These are phyloP conservation scores for Paraescarpia echinospica DNA, from an alignment of 1,140 invertebrate genomes.

Conservation along the genomic window DNA sequence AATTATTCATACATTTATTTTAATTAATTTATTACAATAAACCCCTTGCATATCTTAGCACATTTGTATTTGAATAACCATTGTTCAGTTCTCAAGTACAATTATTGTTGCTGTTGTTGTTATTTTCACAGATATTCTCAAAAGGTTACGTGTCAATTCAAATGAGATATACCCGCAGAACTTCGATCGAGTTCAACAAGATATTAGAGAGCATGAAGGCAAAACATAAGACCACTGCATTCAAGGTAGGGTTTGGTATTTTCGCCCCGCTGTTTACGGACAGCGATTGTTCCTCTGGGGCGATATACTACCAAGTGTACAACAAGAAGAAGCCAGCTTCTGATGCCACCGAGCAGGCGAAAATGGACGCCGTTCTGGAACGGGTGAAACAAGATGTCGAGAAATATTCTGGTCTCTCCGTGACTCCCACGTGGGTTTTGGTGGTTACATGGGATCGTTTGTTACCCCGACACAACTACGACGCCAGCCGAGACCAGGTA, in stretches of 20 bases:
- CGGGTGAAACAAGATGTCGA: background rate
- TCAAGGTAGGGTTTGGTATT: background rate
- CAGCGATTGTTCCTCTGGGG: background rate
- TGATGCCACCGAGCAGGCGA: background rate
- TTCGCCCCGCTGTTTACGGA: background rate
- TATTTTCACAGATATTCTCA: background rate
- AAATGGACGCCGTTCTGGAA: background rate
- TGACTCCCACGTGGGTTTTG: background rate
- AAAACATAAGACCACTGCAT: background rate
- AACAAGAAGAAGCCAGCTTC: background rate
- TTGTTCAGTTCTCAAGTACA: background rate
- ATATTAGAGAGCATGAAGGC: background rate
- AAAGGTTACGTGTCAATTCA: constrained; percentile 19
- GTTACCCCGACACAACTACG: background rate
- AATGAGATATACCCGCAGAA: background rate
- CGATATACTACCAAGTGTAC: background rate
- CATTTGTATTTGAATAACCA: no score
- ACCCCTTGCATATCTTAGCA: no score
- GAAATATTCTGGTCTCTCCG: background rate
- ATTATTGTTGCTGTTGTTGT: background rate
- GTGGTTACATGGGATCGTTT: background rate
- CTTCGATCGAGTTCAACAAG: background rate
- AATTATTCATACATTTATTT: no score
- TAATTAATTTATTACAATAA: no score
- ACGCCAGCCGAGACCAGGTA: background rate